A percentile compares a stretch with the other conserved stretches of the same genome.
Evolutionary conservation across 2,888 invertebrate genomes (phyloP).

Genomic region (Nomada ferruginata): DNA sequence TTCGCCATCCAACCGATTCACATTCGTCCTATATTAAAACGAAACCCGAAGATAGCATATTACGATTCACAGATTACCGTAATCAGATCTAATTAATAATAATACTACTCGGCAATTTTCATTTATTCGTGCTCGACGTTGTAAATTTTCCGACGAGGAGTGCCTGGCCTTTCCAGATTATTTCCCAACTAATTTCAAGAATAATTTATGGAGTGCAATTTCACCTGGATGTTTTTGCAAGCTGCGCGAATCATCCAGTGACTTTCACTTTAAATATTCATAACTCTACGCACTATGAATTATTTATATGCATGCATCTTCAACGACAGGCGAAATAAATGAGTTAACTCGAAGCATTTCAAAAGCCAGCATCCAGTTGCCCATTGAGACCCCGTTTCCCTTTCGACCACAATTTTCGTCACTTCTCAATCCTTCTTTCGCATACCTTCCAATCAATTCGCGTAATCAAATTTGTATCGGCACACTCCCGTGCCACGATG

Average conservation of each 20-base stretch:
- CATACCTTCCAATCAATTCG: conserved; percentile 27
- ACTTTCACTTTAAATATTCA: conserved; percentile 6
- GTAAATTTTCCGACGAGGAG: not conserved
- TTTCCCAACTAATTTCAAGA: not conserved
- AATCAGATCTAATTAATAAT: not conserved
- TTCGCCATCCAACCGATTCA: conserved; percentile 1
- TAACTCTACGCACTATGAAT: not conserved
- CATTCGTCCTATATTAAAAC: not conserved
- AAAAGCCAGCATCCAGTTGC: not conserved
- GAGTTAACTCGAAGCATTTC: not conserved
- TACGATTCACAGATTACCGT: not conserved
- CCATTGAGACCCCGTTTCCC: too few species aligned
- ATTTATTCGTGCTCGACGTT: not conserved
- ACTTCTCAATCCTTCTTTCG: not conserved
- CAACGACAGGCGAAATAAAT: conserved; percentile 1
- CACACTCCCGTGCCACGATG: conserved; percentile 4
- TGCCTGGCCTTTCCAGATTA: not conserved
- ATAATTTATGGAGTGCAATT: not conserved
- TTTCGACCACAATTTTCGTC: not conserved
- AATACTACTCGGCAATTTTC: not conserved
- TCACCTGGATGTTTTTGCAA: not conserved
- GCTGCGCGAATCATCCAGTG: too few species aligned
- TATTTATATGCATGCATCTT: conserved; percentile 2
- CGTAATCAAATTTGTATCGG: conserved; percentile 25
- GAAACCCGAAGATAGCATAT: not conserved